Evolutionary conservation across 1,140 invertebrate species (phyloP).

Genomic region (Aphaenogaster rudis): DNA sequence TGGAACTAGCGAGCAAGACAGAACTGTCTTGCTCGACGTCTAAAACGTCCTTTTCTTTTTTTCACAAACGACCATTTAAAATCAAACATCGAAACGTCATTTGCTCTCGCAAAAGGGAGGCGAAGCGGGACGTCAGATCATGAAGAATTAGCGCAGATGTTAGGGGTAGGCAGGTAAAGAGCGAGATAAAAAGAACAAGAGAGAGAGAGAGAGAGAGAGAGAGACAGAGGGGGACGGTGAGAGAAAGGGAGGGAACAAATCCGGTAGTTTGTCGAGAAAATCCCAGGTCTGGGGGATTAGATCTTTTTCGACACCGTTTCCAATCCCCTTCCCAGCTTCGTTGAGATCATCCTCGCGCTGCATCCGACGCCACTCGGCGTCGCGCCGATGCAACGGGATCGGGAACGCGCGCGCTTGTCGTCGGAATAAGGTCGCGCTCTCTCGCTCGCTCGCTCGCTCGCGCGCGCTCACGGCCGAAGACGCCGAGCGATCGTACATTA

Average conservation of each 20-base stretch:
- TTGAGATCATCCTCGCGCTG: background rate
- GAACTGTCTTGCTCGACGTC: background rate
- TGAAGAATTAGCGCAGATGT: background rate
- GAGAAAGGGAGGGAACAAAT: slow-evolving; percentile 44
- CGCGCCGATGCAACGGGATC: slow-evolving; percentile 38
- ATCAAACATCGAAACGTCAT: background rate
- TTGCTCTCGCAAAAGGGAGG: background rate
- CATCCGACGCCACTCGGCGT: background rate
- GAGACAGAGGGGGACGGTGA: background rate
- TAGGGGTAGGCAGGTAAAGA: background rate
- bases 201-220: background rate
- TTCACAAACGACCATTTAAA: background rate
- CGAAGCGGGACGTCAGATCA: background rate
- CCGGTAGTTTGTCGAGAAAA: background rate
- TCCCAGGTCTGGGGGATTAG: background rate
- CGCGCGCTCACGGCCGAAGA: background rate
- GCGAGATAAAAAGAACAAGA: background rate
- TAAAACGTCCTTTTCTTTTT: background rate
- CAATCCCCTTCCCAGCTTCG: background rate
- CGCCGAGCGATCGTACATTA: background rate
- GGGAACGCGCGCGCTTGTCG: slow-evolving; percentile 7
- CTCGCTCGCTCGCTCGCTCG: slow-evolving; percentile 21
- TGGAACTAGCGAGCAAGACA: background rate
- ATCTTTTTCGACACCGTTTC: background rate
- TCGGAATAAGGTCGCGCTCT: slow-evolving; percentile 44